Evolutionary conservation across 2,113 vertebrate genomes (phyloP), one percentile per base, ranked within the genome.

Genomic region (Apteryx owenii): DNA sequence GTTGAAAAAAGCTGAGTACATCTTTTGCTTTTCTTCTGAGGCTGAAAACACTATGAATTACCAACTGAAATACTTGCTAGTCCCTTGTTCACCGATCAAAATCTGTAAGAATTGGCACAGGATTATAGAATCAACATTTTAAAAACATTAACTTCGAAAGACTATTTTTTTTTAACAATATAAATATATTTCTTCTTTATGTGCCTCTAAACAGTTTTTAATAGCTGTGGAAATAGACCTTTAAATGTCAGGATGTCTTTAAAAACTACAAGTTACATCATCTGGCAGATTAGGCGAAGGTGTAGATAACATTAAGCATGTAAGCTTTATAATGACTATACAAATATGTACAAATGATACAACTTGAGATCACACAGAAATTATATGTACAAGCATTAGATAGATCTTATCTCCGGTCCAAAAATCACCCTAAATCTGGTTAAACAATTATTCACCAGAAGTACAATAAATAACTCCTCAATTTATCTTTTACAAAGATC

Each of bases 401-500:
- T 76, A 91, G 96, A 95, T 92, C 56, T 90, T 96, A 96, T 95
- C 96, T 64, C 17, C 51, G 44, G 46, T 72, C 80, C 54, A 75
- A 72, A 96, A 94, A 76, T 81, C 88, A 88, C 60, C 38, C 79
- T 93, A 78, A 94, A 88, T 92, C 93, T 90, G 85, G 69, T 95
- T 81, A 95, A 95, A 93, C 25, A 75, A 60, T 93, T 96, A 88
- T 69, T 95, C 9, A 2, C n/a, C 72, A 94, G 88, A 93, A 91
- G 89, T 83, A 84, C 85, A 88, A 95, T 96, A 97, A 95, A 94
- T 97, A 97, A 95, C 56, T 93, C 26, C 70, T n/a, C 44, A 58
- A 73, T 90, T 92, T 97, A 97, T 96, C 95, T 92, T 69, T 80
- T 95, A 21, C 56, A 85, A 12, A 66, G 88, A 97, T 97, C 95